Conservation (phyloP, 2,113 vertebrate genomes). For the Rhadina sibilatrix region DNA sequence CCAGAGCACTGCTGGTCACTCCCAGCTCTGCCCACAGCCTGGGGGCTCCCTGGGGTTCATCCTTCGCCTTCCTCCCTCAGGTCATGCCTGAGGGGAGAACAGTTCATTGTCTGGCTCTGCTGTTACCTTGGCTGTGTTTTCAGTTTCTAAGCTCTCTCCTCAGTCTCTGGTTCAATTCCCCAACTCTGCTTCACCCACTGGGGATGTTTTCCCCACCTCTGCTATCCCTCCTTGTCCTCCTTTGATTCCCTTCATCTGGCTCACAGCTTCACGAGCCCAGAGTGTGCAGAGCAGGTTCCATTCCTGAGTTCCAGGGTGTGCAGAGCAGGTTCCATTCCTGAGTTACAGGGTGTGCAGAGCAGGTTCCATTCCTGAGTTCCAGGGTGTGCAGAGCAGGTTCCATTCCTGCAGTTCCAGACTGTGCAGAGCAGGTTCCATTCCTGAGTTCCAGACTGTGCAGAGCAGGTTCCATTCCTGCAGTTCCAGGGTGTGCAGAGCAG, state of each 20-base stretch:
- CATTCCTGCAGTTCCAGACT: no score
- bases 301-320: no score
- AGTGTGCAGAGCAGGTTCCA: accelerated
- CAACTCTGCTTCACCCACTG: background rate
- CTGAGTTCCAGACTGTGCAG: no score
- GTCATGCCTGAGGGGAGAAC: background rate
- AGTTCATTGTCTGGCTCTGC: accelerated
- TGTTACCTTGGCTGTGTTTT: background rate
- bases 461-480: no score
- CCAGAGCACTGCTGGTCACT: background rate
- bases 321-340: no score
- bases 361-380: no score
- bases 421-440: no score
- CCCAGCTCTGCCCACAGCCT: accelerated
- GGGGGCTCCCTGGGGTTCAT: background rate
- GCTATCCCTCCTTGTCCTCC: background rate
- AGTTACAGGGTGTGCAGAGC: no score
- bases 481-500: no score
- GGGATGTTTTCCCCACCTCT: background rate
- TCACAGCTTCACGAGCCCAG: accelerated
- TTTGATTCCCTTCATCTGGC: accelerated
- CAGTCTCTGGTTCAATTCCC: background rate
- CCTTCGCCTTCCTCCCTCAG: background rate
- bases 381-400: no score
- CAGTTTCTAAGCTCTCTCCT: background rate